Conservation (phyloP, 2,888 invertebrate genomes). For the Trissoscelio sp. region DNA sequence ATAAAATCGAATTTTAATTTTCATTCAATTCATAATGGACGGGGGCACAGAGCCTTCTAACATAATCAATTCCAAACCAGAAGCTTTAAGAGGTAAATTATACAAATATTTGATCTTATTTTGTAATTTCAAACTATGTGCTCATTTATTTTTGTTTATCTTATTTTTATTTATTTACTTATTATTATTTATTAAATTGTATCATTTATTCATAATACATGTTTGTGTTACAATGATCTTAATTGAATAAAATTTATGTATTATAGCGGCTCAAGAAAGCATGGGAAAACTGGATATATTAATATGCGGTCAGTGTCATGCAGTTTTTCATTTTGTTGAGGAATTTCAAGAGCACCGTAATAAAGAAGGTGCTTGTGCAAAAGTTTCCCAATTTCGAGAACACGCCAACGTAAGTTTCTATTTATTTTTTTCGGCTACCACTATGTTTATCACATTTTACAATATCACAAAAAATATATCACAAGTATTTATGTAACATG, state of each 20-base stretch:
- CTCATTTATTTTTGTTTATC: no score
- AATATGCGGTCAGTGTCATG: constrained; percentile 93
- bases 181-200: no score
- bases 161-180: no score
- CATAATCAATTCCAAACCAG: constrained; percentile 80
- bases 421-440: no score
- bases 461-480: no score
- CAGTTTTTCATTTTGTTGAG: constrained; percentile 91
- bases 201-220: no score
- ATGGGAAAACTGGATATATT: constrained; percentile 90
- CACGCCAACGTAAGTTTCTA: constrained; percentile 87
- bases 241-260: no score
- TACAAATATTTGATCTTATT: not conserved
- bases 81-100: constrained; percentile 79
- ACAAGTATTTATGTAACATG: no score
- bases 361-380: constrained; percentile 85
- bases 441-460: no score
- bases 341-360: constrained; percentile 90
- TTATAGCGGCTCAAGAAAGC: constrained; percentile 90
- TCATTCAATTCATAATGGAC: constrained; percentile 77
- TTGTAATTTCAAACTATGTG: not conserved
- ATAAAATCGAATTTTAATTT: constrained; percentile 32
- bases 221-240: no score
- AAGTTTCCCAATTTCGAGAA: constrained; percentile 87
- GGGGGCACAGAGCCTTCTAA: constrained; percentile 81